Evolutionary conservation across 1,140 invertebrate species (phyloP).

Genomic region (Camponotus pennsylvanicus): DNA sequence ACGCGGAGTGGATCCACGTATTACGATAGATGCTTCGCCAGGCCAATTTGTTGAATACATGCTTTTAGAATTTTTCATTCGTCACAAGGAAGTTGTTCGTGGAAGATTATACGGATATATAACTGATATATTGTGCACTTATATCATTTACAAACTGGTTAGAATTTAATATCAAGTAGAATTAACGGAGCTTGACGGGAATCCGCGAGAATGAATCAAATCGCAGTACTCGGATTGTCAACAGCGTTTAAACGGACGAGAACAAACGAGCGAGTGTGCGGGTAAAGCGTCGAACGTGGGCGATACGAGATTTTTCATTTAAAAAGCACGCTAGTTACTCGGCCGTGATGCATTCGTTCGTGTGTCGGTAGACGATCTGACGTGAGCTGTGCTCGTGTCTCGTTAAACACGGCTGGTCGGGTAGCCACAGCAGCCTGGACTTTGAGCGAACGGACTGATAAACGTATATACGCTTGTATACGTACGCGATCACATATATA

Average conservation of each 20-base stretch:
- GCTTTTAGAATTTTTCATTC: background rate
- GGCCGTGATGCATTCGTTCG: slow-evolving; percentile 44
- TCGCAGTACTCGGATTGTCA: slow-evolving; percentile 37
- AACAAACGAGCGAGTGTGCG: slow-evolving; percentile 34
- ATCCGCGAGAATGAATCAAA: slow-evolving; percentile 33
- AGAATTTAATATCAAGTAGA: background rate
- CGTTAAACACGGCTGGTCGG: slow-evolving; percentile 53
- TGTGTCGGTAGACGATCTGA: slow-evolving; percentile 40
- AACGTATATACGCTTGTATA: slow-evolving; percentile 3
- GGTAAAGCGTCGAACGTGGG: slow-evolving; percentile 18
- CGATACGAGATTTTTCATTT: slow-evolving; percentile 56
- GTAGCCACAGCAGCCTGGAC: slow-evolving; percentile 16
- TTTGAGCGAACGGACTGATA: slow-evolving; percentile 50
- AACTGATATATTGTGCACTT: background rate
- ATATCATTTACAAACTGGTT: background rate
- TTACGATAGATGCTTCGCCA: background rate
- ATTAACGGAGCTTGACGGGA: background rate
- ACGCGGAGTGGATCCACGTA: background rate
- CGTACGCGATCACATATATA: background rate
- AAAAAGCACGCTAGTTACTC: slow-evolving; percentile 55
- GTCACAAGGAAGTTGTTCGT: background rate
- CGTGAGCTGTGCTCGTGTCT: slow-evolving; percentile 50
- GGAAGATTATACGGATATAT: background rate
- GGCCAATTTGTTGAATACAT: background rate
- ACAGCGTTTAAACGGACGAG: slow-evolving; percentile 33